Conservation (phyloP, 1,140 invertebrate species). For the Melitaea cinxia region DNA sequence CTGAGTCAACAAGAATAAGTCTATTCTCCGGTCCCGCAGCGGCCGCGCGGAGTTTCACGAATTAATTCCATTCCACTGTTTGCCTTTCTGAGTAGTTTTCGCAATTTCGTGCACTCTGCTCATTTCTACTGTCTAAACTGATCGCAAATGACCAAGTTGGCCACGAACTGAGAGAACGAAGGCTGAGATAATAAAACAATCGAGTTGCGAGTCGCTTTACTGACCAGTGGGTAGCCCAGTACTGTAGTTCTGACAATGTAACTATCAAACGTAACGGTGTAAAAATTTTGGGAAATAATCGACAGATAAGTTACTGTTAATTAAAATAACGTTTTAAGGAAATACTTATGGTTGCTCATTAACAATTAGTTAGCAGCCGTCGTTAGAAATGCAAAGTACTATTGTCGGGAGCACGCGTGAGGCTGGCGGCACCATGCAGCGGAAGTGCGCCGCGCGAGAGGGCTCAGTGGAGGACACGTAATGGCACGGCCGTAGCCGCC, state of each 20-base stretch:
- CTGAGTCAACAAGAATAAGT: not conserved
- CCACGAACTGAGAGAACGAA: not conserved
- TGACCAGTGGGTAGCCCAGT: not conserved
- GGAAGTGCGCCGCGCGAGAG: conserved; percentile 9
- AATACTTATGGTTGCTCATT: conserved; percentile 9
- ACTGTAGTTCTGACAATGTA: too few relatives aligned
- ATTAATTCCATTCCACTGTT: conserved; percentile 9
- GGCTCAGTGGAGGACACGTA: not conserved
- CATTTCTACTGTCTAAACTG: conserved; percentile 6
- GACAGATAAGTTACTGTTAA: too few relatives aligned
- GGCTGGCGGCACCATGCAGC: conserved; percentile 8
- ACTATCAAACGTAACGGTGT: too few relatives aligned
- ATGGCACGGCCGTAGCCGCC: not conserved
- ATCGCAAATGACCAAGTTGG: conserved; percentile 9
- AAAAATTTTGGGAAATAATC: too few relatives aligned
- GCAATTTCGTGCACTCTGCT: conserved; percentile 4
- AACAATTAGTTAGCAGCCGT: not conserved
- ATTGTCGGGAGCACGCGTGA: not conserved
- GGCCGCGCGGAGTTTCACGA: conserved; percentile 3
- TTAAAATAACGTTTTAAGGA: too few relatives aligned
- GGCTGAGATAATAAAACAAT: not conserved
- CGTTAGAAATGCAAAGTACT: conserved; percentile 9
- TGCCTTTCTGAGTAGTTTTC: conserved; percentile 10
- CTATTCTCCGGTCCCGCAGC: not conserved
- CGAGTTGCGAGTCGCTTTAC: not conserved